Percentiles rank a stretch among this genome's conserved stretches.
These are phyloP conservation scores for Agraylea sexmaculata DNA, from an alignment of 1,140 invertebrate genomes.

Conservation along the genomic window DNA sequence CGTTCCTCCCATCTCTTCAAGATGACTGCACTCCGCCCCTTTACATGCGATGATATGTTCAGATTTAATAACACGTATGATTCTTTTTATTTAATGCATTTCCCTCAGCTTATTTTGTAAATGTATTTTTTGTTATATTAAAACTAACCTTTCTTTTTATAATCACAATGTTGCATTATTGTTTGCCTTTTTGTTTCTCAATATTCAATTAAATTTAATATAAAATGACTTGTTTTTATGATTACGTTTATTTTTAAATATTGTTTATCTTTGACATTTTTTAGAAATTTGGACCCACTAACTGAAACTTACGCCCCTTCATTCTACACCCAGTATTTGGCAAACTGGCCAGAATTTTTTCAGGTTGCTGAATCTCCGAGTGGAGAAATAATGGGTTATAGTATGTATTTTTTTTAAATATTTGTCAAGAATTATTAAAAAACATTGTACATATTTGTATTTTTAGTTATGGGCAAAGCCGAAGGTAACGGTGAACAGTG, in stretches of 20 bases:
- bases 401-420: conserved; percentile 49
- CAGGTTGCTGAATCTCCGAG: conserved; percentile 89
- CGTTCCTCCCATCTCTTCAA: no score
- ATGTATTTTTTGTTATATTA: neutral
- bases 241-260: no score
- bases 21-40: conserved; percentile 89
- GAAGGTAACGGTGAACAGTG: conserved; percentile 91
- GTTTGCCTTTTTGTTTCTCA: no score
- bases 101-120: conserved; percentile 2
- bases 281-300: conserved; percentile 87
- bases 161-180: no score
- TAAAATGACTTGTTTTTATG: no score
- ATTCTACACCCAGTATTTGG: conserved; percentile 96
- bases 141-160: neutral
- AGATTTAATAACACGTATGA: conserved; percentile 94
- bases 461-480: conserved; percentile 95
- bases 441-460: conserved; percentile 18
- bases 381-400: conserved; percentile 97
- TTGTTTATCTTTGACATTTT: conserved; percentile 31
- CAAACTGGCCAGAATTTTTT: conserved; percentile 99
- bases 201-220: no score
- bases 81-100: conserved; percentile 16
- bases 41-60: conserved; percentile 89
- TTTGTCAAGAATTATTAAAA: neutral
- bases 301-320: conserved; percentile 96